Evolutionary conservation across 2,797 vertebrate genomes (phyloP), one percentile per base, ranked within the genome.

Genomic region (Enteromius paludinosus): DNA sequence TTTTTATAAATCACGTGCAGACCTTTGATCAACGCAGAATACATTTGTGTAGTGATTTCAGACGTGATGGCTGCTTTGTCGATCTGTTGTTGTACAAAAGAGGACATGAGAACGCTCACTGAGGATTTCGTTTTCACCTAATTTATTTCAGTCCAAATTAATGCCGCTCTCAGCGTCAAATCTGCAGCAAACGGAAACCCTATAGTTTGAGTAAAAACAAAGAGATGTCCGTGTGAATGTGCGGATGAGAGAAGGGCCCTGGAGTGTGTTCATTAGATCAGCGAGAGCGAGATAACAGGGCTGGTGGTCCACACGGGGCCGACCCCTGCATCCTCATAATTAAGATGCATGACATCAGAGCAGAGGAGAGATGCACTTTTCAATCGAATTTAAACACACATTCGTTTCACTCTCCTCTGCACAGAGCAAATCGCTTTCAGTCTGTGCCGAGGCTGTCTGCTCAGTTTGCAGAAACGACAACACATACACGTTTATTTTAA

Each of bases 331-430:
- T 89, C 73, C 75, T 79, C 83, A 76, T 90, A 90, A 90, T 90
- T 90, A 90, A 90, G 89, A 90, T 87, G 85, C 88, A 89, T 90
- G 89, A 90, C 90, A 90, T 86, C 83, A 84, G 86, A 82, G 81
- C 85, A 82, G 85, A 83, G 79, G 78, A 87, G 83, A 86, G 86
- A 86, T 83, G 84, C 87, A 86, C 86, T 85, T 87, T 85, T 84
- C 56, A 84, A 78, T 78, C 74, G 54, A 86, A 84, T 87, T 86
- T 84, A 83, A 83, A 82, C 78, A 83, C 62, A 30, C 87, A 80
- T 85, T 87, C 87, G 64, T 88, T 82, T 86, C 66, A 14, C 74
- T 85, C 79, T 72, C 64, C 59, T 41, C 45, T 47, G 45, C 80
- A 56, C 74, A 56, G 83, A 82, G 41, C 8, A 6, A 79, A 78